phyloP scores from a whole-genome alignment of 2,113 vertebrate genomes.

The Neofelis nebulosa region DNA sequence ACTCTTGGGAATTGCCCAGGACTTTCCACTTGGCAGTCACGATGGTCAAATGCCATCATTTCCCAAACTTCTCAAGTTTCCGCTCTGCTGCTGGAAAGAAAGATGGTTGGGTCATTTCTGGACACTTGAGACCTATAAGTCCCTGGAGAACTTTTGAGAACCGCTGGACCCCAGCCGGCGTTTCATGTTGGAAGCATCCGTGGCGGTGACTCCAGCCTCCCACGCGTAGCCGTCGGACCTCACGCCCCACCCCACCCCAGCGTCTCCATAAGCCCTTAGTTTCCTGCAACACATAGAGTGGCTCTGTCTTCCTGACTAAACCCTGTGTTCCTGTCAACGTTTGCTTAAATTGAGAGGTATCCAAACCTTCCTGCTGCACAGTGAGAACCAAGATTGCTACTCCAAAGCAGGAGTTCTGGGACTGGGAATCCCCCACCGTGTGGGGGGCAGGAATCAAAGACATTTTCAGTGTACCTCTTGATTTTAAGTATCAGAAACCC shows the following conservation, averaged over 20 bases:
- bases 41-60: not conserved
- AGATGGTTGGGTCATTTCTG: not conserved
- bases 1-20: not conserved
- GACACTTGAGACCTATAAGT: constrained; percentile 17
- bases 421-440: not conserved
- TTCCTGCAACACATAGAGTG: not conserved
- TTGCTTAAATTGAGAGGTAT: not conserved
- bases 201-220: not conserved
- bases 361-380: not conserved
- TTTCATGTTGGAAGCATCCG: not conserved
- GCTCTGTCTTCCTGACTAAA: not conserved
- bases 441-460: not conserved
- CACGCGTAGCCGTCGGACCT: not conserved
- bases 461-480: not conserved
- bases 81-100: not conserved
- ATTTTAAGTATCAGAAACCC: not conserved
- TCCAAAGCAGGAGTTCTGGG: not conserved
- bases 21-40: not conserved
- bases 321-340: not conserved
- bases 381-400: not conserved
- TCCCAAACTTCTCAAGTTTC: not conserved
- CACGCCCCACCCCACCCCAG: not conserved
- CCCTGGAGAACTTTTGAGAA: constrained; percentile 15
- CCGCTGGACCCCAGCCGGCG: not conserved
- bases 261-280: not conserved